Evolutionary conservation across 2,888 invertebrate genomes (phyloP).

Genomic region (Andrena praecox): DNA sequence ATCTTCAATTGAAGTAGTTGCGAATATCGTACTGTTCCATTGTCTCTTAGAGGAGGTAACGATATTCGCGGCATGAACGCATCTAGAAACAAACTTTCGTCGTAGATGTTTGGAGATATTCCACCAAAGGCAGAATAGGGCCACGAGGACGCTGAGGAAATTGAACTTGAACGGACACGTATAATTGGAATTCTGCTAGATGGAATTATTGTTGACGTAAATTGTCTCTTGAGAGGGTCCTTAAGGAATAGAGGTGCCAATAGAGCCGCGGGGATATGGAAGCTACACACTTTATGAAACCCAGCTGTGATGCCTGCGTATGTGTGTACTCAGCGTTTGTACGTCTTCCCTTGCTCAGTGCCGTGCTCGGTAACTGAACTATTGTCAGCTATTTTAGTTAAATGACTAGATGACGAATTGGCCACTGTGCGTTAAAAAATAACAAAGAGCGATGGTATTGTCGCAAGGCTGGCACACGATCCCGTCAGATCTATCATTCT

Average conservation of each 20-base stretch:
- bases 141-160: not conserved
- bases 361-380: not conserved
- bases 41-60: not conserved
- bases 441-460: not conserved
- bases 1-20: not conserved
- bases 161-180: not conserved
- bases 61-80: not conserved
- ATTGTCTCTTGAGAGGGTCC: constrained; percentile 4
- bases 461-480: not conserved
- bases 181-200: constrained; percentile 10
- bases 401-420: not conserved
- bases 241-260: not conserved
- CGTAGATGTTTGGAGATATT: not conserved
- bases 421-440: not conserved
- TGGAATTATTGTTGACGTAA: constrained; percentile 13
- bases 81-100: not conserved
- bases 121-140: not conserved
- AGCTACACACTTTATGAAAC: constrained; percentile 1
- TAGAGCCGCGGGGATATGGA: not conserved
- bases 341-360: not conserved
- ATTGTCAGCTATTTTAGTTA: constrained; percentile 1
- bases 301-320: not conserved
- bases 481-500: constrained; percentile 56
- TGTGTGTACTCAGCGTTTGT: not conserved
- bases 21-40: not conserved